Evolutionary conservation across 2,888 invertebrate genomes (phyloP), one percentile per base, ranked within the genome.

Genomic region (Caenorhabditis sinica): DNA sequence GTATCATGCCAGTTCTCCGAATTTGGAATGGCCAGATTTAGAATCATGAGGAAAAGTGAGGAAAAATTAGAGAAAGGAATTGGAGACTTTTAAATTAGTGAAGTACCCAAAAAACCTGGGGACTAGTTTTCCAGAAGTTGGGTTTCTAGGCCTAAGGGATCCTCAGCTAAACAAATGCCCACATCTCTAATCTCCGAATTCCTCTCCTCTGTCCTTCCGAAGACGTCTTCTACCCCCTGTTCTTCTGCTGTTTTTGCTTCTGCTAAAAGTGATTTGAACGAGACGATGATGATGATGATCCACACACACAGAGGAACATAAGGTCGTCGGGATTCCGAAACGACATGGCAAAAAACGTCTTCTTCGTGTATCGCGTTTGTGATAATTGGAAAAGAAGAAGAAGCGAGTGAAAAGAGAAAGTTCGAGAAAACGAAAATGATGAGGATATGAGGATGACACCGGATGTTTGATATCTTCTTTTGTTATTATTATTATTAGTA

Each of bases 391-490:
- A 61, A 53, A 20, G 43, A 28, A 28, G 23, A 60, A 43, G 33
- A 28, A n/a, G n/a, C n/a, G 13, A 11, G n/a, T n/a, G 23, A 25
- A 40, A 49, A 45, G 65, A 30, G 45, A 65, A 49, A 65, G 65
- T 61, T 40, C 17, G 15, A 20, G 30, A 56, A 53, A 20, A 68
- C 25, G 51, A 63, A 63, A 23, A 51, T 53, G 49, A 65, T 45
- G 65, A 65, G 25, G 28, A 23, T 25, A 20, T 17, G 15, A n/a
- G 33, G n/a, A 61, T 15, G 66, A 69, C 69, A 56, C 69, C 69
- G 69, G 69, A 69, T 56, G 40, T 69, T 56, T 69, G 56, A 69
- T 69, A 40, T 69, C 65, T 30, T 28, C 6, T n/a, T n/a, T n/a
- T n/a, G n/a, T n/a, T n/a, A n/a, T n/a, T n/a, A n/a, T 20, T 20